Evolutionary conservation across 2,113 vertebrate genomes (phyloP).

Genomic region (Oryzias melastigma): DNA sequence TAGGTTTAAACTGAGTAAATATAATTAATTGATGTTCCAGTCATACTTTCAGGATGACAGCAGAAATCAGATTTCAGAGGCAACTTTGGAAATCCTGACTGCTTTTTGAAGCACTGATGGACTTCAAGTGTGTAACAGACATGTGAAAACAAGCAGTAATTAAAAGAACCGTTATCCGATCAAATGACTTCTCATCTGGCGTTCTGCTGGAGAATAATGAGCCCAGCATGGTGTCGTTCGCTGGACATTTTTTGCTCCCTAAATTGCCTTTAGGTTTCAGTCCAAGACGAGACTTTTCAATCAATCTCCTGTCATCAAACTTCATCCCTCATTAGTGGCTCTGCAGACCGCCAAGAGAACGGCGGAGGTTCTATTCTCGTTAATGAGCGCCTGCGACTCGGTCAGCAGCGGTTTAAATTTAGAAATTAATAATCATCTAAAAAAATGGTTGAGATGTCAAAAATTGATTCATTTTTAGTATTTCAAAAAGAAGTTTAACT

Average conservation of each 20-base stretch:
- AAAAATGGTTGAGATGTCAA: constrained; percentile 32
- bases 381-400: constrained; percentile 51
- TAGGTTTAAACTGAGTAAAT: no score
- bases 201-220: constrained; percentile 3
- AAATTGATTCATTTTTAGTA: constrained; percentile 15
- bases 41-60: no score
- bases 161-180: background rate
- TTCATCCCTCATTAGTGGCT: constrained; percentile 50
- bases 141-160: background rate
- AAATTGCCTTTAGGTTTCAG: constrained; percentile 22
- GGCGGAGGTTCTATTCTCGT: constrained; percentile 27
- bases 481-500: constrained; percentile 16
- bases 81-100: no score
- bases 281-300: constrained; percentile 41
- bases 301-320: constrained; percentile 35
- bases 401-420: constrained; percentile 42
- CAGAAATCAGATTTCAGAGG: no score
- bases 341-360: constrained; percentile 16
- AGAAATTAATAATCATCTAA: constrained; percentile 48
- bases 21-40: no score
- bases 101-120: no score
- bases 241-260: background rate
- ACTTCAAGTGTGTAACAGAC: background rate
- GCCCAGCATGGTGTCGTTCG: background rate
- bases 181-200: background rate